Evolutionary conservation across 2,113 vertebrate species (phyloP), one percentile per base, ranked within the genome.

Genomic region (Archilochus colubris): DNA sequence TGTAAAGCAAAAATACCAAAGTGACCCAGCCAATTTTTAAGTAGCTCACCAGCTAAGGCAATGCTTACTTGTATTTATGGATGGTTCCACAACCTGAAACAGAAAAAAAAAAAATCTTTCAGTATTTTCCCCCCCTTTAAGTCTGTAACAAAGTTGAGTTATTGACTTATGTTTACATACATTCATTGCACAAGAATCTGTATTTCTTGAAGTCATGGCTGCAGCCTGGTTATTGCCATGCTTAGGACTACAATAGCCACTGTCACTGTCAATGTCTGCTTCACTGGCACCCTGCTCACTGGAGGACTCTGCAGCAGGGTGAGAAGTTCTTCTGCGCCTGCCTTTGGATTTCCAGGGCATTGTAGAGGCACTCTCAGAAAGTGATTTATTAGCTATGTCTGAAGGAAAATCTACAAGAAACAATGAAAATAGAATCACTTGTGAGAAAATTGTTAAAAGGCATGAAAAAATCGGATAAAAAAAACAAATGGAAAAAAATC

Each of bases 261-360:
- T 99, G 88, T 99, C 99, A 13, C 99, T 99, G 97, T 99, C 99
- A 31, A 99, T 99, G 88, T 99, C 99, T 0, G 99, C 99, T 97
- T 99, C 99, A 5, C 99, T 99, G 18, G 98, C 98, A 0, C 99
- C 99, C 84, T 99, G 99, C 50, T 99, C 99, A 10, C 98, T 99
- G 33, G 98, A 99, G 44, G 98, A 98, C 61, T 99, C 99, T 0
- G 98, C 98, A 14, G 98, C 93, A 18, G 98, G 98, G 74, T 99
- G 99, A 36, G 99, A 99, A 0, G 98, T 96, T 75, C 98, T 97
- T 78, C 98, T 98, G 88, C 98, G 98, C 62, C 99, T 98, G 66
- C 98, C 97, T 89, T 98, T 99, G 59, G 98, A 98, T 93, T 99
- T 99, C 99, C 99, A 99, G 30, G 98, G 97, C 96, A 98, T 70